Percentiles rank a stretch among this genome's conserved stretches.
These are phyloP conservation scores for Pristiophorus japonicus DNA, from an alignment of 2,113 vertebrate genomes.

Conservation along the genomic window DNA sequence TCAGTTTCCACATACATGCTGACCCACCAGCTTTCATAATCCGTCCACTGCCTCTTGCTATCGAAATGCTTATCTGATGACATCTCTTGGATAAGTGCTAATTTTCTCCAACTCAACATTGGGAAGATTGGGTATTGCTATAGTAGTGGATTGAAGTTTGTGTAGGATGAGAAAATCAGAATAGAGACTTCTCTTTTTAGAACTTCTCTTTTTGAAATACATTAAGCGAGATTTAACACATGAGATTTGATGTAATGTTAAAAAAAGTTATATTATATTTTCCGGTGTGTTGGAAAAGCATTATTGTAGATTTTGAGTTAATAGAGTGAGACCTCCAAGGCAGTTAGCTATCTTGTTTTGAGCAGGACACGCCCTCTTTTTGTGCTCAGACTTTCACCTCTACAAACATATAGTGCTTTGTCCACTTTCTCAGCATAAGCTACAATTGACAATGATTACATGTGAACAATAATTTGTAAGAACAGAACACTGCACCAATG, in stretches of 20 bases:
- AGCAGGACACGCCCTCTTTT: not conserved
- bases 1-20: not conserved
- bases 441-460: not conserved
- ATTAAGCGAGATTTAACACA: not conserved
- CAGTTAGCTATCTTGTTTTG: not conserved
- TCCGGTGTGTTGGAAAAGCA: not conserved
- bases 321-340: not conserved
- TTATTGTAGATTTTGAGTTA: not conserved
- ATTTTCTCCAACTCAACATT: not conserved
- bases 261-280: not conserved
- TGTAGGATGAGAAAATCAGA: not conserved
- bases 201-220: no score
- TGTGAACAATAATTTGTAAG: not conserved
- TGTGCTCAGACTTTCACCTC: not conserved
- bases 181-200: not conserved
- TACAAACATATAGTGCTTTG: not conserved
- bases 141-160: not conserved
- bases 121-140: not conserved
- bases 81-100: not conserved
- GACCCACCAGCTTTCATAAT: not conserved
- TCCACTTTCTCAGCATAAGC: not conserved
- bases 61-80: not conserved
- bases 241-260: not conserved
- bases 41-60: not conserved
- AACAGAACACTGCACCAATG: not conserved